Base-by-base conservation (phyloP, 2,113 vertebrate genomes). In the Colaptes auratus region DNA sequence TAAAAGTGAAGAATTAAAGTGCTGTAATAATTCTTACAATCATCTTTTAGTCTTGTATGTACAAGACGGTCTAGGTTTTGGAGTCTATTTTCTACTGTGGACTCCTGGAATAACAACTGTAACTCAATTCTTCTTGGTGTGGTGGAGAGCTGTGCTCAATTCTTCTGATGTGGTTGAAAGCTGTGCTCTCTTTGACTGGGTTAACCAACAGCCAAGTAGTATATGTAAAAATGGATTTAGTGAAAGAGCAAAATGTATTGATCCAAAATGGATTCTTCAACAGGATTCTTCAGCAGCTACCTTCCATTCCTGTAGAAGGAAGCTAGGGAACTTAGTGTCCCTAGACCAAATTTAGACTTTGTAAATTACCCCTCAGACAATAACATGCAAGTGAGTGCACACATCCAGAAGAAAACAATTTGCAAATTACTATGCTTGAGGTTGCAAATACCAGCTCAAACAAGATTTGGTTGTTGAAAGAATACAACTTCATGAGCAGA, bases 331-430 rank as follows among this genome's bases (percentile, higher is more conserved):
- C n/a, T 53, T 76, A 9, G n/a, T 59, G 70, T 93, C 86, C 35
- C 73, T 71, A 77, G 53, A 71, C 36, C 52, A 72, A 75, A 77
- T 52, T 83, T 46, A 56, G 69, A 59, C 80, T 95, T 88, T 84
- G 46, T 72, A 78, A 95, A 93, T 89, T 66, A 59, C 27, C 15
- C 82, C 58, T 86, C 42, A 74, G 81, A 23, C 83, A 90, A 30
- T 71, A 78, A 59, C 69, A 74, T 15, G 28, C 80, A 55, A 95
- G 48, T 74, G 56, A 83, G 69, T 39, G n/a, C 52, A 90, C 76
- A 74, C 64, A 77, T 52, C 72, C 89, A 95, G 94, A 92, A 93
- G 83, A 92, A 92, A 93, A 81, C 73, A 95, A 96, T 94, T 81
- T 78, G 31, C 76, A 90, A 92, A 88, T 92, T 3, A 67, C 36